These are phyloP conservation scores for Standfussiana lucernea DNA, from an alignment of 2,888 invertebrate genomes.

Conservation along the genomic window DNA sequence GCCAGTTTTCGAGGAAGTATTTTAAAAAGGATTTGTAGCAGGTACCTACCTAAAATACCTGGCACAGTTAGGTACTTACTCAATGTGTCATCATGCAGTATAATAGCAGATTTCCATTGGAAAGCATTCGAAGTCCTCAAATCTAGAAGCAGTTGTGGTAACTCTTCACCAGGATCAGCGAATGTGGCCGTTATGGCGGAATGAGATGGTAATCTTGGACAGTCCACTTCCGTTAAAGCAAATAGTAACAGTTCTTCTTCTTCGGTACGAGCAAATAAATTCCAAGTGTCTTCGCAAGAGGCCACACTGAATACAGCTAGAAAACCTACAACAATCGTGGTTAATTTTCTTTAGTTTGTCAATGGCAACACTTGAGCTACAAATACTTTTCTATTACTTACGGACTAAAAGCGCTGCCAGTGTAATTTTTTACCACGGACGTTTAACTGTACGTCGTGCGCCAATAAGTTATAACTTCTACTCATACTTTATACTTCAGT, in stretches of 20 bases:
- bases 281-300: slow-evolving; percentile 94
- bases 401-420: background rate
- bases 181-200: slow-evolving; percentile 94
- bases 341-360: background rate
- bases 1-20: background rate
- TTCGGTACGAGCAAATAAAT: slow-evolving; percentile 91
- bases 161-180: slow-evolving; percentile 92
- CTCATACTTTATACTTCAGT: background rate
- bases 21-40: too few species aligned
- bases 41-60: background rate
- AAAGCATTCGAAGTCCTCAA: slow-evolving; percentile 92
- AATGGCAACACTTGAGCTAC: background rate
- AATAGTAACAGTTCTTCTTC: slow-evolving; percentile 93
- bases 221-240: slow-evolving; percentile 95
- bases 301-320: slow-evolving; percentile 93
- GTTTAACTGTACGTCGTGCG: background rate
- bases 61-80: slow-evolving; percentile 86
- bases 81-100: slow-evolving; percentile 94
- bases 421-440: background rate
- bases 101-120: slow-evolving; percentile 93
- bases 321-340: slow-evolving; percentile 89
- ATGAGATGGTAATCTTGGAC: slow-evolving; percentile 93
- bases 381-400: background rate
- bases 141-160: slow-evolving; percentile 95
- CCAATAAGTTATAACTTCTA: background rate